Percentiles rank a stretch among this genome's conserved stretches.
Conservation (phyloP, 2,888 invertebrate species). For the Melanargia galathea region DNA sequence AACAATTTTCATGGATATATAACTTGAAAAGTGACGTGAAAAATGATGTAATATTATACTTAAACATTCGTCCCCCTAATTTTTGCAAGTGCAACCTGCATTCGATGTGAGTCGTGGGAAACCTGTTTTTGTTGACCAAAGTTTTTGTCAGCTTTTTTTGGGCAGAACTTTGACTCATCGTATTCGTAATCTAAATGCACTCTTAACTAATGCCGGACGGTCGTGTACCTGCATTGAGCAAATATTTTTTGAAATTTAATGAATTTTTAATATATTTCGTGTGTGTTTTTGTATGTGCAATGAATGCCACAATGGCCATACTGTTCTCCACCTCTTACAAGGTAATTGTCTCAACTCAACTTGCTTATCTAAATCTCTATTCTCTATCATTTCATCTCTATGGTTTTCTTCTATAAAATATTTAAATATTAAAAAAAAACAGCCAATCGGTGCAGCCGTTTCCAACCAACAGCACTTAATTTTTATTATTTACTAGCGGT, state of each 20-base stretch:
- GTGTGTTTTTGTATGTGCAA: neutral
- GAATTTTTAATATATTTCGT: neutral
- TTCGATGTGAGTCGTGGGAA: neutral
- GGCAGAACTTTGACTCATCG: neutral
- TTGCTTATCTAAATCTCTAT: too few relatives aligned
- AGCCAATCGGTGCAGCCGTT: too few relatives aligned
- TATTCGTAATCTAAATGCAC: too few relatives aligned
- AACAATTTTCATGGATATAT: too few relatives aligned
- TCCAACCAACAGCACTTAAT: too few relatives aligned
- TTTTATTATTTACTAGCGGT: too few relatives aligned
- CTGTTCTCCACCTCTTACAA: neutral
- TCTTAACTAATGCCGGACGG: neutral
- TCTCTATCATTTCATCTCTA: too few relatives aligned
- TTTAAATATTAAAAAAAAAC: too few relatives aligned
- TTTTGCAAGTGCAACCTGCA: constrained; percentile 4
- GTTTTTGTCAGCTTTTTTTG: neutral
- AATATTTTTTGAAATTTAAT: neutral
- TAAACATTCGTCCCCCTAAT: too few relatives aligned
- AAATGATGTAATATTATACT: too few relatives aligned
- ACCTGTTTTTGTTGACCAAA: constrained; percentile 1
- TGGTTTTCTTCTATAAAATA: too few relatives aligned
- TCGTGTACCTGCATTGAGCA: neutral
- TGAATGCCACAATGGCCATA: constrained; percentile 11
- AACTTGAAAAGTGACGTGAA: too few relatives aligned
- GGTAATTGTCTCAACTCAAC: neutral